Evolutionary conservation across 2,888 invertebrate species (phyloP), one percentile per base, ranked within the genome.

Genomic region (Sceliomorpha sp.): DNA sequence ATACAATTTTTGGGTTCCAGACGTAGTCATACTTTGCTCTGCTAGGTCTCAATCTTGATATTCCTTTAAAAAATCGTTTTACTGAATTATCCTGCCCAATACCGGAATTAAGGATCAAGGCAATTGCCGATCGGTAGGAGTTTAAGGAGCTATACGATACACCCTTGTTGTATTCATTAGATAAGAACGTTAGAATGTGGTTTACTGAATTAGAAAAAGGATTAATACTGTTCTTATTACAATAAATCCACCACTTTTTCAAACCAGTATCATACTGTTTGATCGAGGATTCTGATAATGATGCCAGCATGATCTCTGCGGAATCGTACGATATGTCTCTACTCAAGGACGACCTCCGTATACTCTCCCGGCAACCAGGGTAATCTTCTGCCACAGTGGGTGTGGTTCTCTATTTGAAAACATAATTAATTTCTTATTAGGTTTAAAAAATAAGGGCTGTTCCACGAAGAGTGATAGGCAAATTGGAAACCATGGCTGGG

Each of bases 401-500:
- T 51, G 60, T 8, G 4, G 24, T 1, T 29, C 3, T 9, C 51
- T 60, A 24, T 26, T 26, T 37, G 45, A 34, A 31, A 24, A 47
- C 1, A 34, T 20, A 7, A 60, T 12, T 31, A 60, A 36, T 24
- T 44, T 27, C 31, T 10, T 1, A 12, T 37, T 14, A 26, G 50
- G 42, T 34, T 42, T 12, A 4, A 60, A 51, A 8, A 14, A 9
- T 3, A 80, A 12, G 4, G 71, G 64, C 7, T 45, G 5, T 13
- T 39, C 24, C 0, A 14, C 20, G 0, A 74, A 14, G 1, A 72
- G 1, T 3, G 55, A 48, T 6, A 3, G 31, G 7, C 58, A 63
- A 9, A 73, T 20, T 1, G 69, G 72, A 12, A 60, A 75, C 69
- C 70, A 75, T 0, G 80, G 74, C 53, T 82, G 81, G 0, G 71